These are phyloP conservation scores for Nothoprocta pentlandii DNA, from an alignment of 2,113 vertebrate species.

Conservation along the genomic window DNA sequence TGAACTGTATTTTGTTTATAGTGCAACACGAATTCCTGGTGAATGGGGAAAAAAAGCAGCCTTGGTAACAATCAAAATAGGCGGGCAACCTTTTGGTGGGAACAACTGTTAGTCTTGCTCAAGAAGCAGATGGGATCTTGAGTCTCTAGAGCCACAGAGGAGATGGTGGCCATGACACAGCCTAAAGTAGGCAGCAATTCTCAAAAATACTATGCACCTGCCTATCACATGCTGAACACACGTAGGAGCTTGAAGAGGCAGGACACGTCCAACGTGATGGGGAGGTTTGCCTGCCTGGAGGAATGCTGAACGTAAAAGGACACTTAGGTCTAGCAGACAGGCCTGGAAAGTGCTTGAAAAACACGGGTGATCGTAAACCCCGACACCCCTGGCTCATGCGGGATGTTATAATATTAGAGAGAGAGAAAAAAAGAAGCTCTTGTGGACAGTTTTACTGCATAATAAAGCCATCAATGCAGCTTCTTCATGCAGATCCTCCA, in stretches of 20 bases:
- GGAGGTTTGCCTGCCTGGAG: neutral
- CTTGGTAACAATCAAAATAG: slow-evolving; percentile 19
- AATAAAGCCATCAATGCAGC: neutral
- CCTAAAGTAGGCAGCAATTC: neutral
- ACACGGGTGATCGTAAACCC: neutral
- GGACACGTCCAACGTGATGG: neutral
- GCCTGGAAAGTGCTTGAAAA: neutral
- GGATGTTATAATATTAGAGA: neutral
- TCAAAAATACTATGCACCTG: neutral
- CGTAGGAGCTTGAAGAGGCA: neutral
- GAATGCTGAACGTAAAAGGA: neutral
- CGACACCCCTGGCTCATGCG: neutral
- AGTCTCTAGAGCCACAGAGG: neutral
- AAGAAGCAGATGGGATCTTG: neutral
- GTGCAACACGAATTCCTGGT: neutral
- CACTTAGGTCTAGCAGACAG: neutral
- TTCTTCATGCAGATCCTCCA: neutral
- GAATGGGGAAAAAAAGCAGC: neutral
- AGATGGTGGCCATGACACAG: neutral
- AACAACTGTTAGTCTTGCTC: neutral
- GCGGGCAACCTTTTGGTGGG: neutral
- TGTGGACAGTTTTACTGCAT: neutral
- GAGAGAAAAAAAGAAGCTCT: neutral
- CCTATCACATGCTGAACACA: neutral
- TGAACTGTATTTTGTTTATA: slow-evolving; percentile 33